Conservation (phyloP, 2,797 vertebrate genomes). For the Pelodytes ibericus region DNA sequence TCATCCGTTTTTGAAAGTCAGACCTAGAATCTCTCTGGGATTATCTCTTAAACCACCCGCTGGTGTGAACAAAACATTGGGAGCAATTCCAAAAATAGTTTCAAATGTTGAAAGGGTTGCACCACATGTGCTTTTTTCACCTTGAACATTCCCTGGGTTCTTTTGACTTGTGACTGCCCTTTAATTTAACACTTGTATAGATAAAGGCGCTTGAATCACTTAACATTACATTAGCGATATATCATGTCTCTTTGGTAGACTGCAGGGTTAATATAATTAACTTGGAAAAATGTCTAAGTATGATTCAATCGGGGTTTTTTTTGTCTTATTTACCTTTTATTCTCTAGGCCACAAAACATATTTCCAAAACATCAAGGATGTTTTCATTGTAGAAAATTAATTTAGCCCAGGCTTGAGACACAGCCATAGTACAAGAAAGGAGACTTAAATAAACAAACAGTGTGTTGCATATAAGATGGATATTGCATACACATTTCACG, state of each 20-base stretch:
- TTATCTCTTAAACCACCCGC: conserved; percentile 56
- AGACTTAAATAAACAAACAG: conserved; percentile 51
- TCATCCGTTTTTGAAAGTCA: conserved; percentile 45
- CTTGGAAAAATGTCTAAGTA: conserved; percentile 27
- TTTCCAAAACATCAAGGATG: conserved; percentile 53
- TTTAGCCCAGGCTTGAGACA: conserved; percentile 54
- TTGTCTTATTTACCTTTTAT: conserved; percentile 46
- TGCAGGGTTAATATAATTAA: conserved; percentile 23
- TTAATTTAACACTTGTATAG: conserved; percentile 49
- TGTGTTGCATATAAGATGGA: conserved; percentile 42
- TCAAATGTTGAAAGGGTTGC: conserved; percentile 51
- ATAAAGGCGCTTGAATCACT: conserved; percentile 8
- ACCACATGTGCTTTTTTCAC: conserved; percentile 55
- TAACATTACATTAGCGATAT: conserved; percentile 14
- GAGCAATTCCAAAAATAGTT: conserved; percentile 56
- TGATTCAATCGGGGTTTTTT: conserved; percentile 36
- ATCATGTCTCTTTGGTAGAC: conserved; percentile 11
- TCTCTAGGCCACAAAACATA: conserved; percentile 51
- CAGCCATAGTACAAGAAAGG: conserved; percentile 45
- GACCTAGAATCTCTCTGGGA: conserved; percentile 54
- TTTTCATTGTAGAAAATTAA: conserved; percentile 51
- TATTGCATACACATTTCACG: conserved; percentile 34
- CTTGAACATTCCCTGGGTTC: conserved; percentile 54
- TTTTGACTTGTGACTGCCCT: conserved; percentile 52
- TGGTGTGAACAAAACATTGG: conserved; percentile 58